Conservation (phyloP, 2,888 invertebrate species). For the Trachelus troglodyta region DNA sequence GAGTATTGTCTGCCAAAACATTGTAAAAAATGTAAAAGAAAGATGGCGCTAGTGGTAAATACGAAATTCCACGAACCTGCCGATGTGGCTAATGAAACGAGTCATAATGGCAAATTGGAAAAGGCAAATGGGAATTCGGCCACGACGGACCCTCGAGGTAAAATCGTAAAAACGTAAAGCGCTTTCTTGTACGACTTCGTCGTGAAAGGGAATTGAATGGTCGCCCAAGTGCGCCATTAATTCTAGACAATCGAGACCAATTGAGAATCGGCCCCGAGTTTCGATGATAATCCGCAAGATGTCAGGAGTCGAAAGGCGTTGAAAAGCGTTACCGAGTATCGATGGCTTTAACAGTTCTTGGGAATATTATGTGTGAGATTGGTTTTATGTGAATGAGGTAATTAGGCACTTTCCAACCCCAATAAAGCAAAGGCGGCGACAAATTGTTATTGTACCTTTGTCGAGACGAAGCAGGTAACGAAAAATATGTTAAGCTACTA, state of each 20-base stretch:
- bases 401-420: background rate
- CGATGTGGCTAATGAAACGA: background rate
- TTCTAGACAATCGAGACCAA: background rate
- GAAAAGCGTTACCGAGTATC: background rate
- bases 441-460: background rate
- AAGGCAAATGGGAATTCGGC: background rate
- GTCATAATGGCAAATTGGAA: background rate
- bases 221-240: background rate
- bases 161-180: background rate
- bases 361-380: background rate
- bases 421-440: background rate
- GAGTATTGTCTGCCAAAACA: background rate
- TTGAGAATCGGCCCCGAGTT: background rate
- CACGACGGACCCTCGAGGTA: background rate
- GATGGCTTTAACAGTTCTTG: background rate
- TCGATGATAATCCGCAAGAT: background rate
- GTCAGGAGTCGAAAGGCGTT: background rate
- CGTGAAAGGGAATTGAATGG: background rate
- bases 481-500: background rate
- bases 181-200: background rate
- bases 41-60: background rate
- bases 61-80: background rate
- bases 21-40: background rate
- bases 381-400: background rate
- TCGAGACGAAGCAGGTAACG: slow-evolving; percentile 2